Conservation (phyloP, 2,888 invertebrate species). For the Sepiola atlantica region DNA sequence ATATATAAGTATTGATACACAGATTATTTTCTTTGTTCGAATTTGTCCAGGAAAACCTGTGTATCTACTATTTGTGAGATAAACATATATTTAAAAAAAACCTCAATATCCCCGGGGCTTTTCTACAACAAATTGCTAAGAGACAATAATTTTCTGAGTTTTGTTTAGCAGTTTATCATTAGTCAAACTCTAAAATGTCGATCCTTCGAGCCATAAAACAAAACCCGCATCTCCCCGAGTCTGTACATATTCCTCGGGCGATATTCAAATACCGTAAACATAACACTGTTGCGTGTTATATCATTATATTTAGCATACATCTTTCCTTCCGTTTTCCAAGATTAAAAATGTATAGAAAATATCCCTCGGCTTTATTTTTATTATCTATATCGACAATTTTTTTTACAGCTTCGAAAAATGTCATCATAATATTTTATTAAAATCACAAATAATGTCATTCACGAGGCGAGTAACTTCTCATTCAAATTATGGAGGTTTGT, state of each 20-base stretch:
- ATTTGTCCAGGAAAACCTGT: background rate
- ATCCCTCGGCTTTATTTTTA: background rate
- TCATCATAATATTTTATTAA: background rate
- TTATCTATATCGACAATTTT: background rate
- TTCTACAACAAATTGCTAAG: background rate
- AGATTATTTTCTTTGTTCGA: too few relatives aligned
- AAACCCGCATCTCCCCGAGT: background rate
- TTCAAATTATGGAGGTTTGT: background rate
- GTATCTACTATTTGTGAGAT: background rate
- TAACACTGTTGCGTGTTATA: background rate
- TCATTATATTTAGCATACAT: background rate
- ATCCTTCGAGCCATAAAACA: background rate
- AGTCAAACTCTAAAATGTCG: background rate
- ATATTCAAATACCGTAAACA: background rate
- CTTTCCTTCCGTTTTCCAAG: background rate
- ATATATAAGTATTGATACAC: too few relatives aligned
- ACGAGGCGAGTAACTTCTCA: background rate
- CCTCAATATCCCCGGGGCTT: background rate
- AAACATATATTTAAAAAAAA: background rate
- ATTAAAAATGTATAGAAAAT: background rate
- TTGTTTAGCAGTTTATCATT: background rate
- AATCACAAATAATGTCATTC: background rate
- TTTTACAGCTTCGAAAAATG: background rate
- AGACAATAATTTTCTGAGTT: background rate
- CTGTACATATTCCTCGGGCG: background rate